Evolutionary conservation across 2,888 invertebrate genomes (phyloP), one percentile per base, ranked within the genome.

Genomic region (Ormia ochracea): DNA sequence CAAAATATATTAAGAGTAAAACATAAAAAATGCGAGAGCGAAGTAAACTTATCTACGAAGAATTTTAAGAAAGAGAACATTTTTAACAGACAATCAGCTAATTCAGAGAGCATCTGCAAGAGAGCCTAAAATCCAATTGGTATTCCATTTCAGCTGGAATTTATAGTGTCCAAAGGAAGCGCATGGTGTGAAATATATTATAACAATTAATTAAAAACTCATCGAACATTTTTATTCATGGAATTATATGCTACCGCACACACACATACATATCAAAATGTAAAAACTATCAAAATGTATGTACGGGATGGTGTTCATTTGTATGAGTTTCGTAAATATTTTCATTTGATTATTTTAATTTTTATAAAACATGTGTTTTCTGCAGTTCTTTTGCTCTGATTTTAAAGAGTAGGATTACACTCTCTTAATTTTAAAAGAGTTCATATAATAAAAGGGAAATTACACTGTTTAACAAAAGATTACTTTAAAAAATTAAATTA

Each of bases 321-420:
- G n/a, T n/a, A n/a, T n/a, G n/a, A n/a, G n/a, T n/a, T n/a, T n/a
- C 3, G n/a, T 12, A 50, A 1, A 6, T 21, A 31, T 33, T 33
- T 56, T n/a, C 9, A 54, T 21, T 38, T 50, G n/a, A n/a, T 12
- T n/a, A 7, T 43, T 33, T 10, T 7, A 56, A 12, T 4, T n/a
- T n/a, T n/a, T n/a, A n/a, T 36, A 36, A 38, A 68, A 59, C 68
- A 68, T 75, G 68, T 68, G 75, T 61, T 75, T 45, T 61, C 48
- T 58, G 50, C 33, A 66, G 2, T 17, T 33, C 36, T 2, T 9
- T 33, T n/a, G 43, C 19, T 45, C 1, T 1, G 14, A 19, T 2
- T 26, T 0, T n/a, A 68, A 31, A 28, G 31, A 61, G n/a, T 7
- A 21, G n/a, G 12, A 12, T 4, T 21, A 1, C n/a, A 7, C 19